A percentile compares a stretch with the other conserved stretches of the same genome.
phyloP scores from a whole-genome alignment of 2,888 invertebrate species.

The Zeuzera pyrina region DNA sequence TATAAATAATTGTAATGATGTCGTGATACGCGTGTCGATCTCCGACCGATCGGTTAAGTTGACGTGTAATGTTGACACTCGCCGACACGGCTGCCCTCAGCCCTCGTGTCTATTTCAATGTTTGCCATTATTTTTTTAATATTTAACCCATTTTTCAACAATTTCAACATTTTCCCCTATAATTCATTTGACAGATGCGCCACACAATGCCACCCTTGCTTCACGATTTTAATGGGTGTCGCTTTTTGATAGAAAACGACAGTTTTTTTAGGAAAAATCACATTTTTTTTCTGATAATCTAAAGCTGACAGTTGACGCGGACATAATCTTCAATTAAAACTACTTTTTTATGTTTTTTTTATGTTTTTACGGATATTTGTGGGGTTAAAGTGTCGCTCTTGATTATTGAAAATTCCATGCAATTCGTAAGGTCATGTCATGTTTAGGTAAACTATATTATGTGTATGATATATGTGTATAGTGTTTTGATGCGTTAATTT shows the following conservation, averaged over 20 bases:
- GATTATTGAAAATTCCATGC: too few species aligned
- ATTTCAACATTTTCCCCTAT: constrained; percentile 51
- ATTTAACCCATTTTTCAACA: constrained; percentile 70
- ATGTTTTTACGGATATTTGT: too few species aligned
- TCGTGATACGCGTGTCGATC: constrained; percentile 35
- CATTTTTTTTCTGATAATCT: constrained; percentile 46
- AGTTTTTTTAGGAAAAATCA: constrained; percentile 36
- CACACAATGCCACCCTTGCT: constrained; percentile 41
- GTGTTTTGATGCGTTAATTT: too few species aligned
- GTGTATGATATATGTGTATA: too few species aligned
- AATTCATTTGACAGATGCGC: constrained; percentile 58
- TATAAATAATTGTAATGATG: too few species aligned
- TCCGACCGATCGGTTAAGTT: constrained; percentile 34
- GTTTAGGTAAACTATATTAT: too few species aligned
- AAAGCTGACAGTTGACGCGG: constrained; percentile 72
- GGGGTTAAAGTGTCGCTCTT: too few species aligned
- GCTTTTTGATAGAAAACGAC: constrained; percentile 40
- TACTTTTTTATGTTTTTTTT: constrained; percentile 50
- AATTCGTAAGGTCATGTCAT: too few species aligned
- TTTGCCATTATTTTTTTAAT: constrained; percentile 51
- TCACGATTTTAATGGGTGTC: constrained; percentile 62
- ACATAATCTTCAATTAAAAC: constrained; percentile 71
- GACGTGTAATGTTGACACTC: constrained; percentile 11
- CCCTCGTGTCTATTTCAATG: constrained; percentile 39
- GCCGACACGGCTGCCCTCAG: constrained; percentile 23